Evolutionary conservation across 2,797 vertebrate species (phyloP).

Genomic region (Philypnodon macrostomus): DNA sequence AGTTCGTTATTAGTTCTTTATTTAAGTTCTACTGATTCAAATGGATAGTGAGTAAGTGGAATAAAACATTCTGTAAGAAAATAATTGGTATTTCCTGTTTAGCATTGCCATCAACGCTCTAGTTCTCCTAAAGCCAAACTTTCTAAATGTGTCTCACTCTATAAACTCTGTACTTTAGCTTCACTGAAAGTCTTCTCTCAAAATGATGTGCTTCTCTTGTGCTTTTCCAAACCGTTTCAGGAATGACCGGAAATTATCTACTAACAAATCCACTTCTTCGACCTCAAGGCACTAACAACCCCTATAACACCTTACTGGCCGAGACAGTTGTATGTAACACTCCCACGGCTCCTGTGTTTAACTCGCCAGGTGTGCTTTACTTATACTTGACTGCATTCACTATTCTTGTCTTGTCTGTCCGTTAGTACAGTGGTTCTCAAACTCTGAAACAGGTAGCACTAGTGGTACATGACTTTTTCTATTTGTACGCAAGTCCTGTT

Average conservation of each 20-base stretch:
- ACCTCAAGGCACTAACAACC: conserved; percentile 99
- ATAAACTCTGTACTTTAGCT: conserved; percentile 31
- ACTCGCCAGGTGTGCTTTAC: conserved; percentile 99
- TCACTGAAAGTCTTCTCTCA: conserved; percentile 12
- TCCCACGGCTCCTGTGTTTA: conserved; percentile 99
- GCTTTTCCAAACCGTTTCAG: conserved; percentile 87
- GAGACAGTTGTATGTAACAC: conserved; percentile 99
- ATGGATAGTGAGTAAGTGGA: too few species aligned
- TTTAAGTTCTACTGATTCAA: too few species aligned
- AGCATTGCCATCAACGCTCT: too few species aligned
- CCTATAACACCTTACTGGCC: conserved; percentile 99
- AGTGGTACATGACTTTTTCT: too few species aligned
- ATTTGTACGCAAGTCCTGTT: too few species aligned
- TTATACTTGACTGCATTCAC: conserved; percentile 60
- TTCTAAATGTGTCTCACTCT: conserved; percentile 22
- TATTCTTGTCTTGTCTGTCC: conserved; percentile 33
- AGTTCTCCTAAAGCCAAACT: conserved; percentile 17
- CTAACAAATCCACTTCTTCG: conserved; percentile 99
- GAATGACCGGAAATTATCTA: conserved; percentile 99
- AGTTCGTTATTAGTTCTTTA: too few species aligned
- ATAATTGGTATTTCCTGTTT: too few species aligned
- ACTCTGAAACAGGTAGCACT: too few species aligned
- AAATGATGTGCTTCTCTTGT: conserved; percentile 61
- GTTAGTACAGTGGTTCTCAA: too few species aligned
- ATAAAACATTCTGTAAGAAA: too few species aligned